Percentiles rank a stretch among this genome's conserved stretches.
These are phyloP conservation scores for Podarcis lilfordi DNA, from an alignment of 2,797 vertebrate genomes.

Conservation along the genomic window DNA sequence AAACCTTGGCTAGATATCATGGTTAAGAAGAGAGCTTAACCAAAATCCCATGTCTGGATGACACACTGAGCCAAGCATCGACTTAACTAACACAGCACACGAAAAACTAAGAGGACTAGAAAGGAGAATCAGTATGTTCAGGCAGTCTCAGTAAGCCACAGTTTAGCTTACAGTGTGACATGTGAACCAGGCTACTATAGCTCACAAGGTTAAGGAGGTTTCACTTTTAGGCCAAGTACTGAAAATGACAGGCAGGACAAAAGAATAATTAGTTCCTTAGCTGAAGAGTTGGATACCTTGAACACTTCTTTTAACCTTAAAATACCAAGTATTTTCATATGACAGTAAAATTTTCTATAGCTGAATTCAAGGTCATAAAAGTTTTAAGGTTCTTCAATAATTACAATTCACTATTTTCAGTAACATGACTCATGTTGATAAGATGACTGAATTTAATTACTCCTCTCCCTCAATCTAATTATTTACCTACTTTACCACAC, in stretches of 20 bases:
- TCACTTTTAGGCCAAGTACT: background rate
- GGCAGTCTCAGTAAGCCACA: too few species aligned
- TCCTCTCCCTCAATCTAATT: background rate
- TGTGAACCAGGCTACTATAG: too few species aligned
- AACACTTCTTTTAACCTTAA: background rate
- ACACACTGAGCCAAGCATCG: too few species aligned
- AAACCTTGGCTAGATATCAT: too few species aligned
- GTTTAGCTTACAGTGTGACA: too few species aligned
- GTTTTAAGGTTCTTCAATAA: background rate
- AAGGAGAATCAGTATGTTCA: too few species aligned
- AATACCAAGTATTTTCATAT: background rate
- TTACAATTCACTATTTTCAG: slow-evolving; percentile 23
- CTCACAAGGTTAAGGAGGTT: background rate
- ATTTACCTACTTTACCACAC: background rate
- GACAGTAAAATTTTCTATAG: slow-evolving; percentile 14
- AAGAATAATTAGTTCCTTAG: background rate
- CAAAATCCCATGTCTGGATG: too few species aligned
- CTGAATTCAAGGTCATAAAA: background rate
- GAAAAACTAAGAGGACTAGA: too few species aligned
- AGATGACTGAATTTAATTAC: background rate
- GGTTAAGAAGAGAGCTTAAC: too few species aligned
- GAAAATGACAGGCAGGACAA: background rate
- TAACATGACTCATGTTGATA: background rate
- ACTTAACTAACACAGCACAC: too few species aligned
- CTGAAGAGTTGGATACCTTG: background rate